These are phyloP conservation scores for Cyprinodon tularosa DNA, from an alignment of 2,113 vertebrate species.

Conservation along the genomic window DNA sequence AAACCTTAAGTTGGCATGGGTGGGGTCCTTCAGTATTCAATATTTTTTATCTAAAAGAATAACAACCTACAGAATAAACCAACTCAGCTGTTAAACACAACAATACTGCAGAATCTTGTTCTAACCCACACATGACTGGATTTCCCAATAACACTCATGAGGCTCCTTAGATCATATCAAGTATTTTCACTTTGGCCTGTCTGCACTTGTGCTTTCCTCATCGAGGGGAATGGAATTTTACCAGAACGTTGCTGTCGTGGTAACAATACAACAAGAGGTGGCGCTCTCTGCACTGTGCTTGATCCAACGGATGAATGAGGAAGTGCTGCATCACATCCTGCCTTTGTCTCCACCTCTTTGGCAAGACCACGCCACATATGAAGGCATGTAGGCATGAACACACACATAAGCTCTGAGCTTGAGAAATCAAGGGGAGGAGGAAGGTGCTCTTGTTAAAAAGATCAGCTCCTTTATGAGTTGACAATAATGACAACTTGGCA, in stretches of 20 bases:
- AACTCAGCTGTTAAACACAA: background rate
- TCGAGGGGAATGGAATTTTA: slow-evolving; percentile 75
- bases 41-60: background rate
- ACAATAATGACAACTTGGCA: slow-evolving; percentile 28
- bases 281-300: slow-evolving; percentile 45
- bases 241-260: slow-evolving; percentile 34
- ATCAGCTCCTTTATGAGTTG: slow-evolving; percentile 50
- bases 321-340: slow-evolving; percentile 70
- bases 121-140: slow-evolving; percentile 6
- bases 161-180: slow-evolving; percentile 35
- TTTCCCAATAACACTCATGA: slow-evolving; percentile 29
- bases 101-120: background rate
- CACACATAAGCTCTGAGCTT: slow-evolving; percentile 32
- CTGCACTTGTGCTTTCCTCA: slow-evolving; percentile 28
- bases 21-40: slow-evolving; percentile 32
- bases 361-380: slow-evolving; percentile 49
- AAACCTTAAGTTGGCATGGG: slow-evolving; percentile 39
- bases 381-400: slow-evolving; percentile 23
- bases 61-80: background rate
- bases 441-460: slow-evolving; percentile 43
- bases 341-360: slow-evolving; percentile 59
- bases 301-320: slow-evolving; percentile 19
- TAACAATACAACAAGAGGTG: slow-evolving; percentile 19
- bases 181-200: slow-evolving; percentile 32
- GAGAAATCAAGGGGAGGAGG: slow-evolving; percentile 39